phyloP scores from a whole-genome alignment of 2,797 vertebrate species.

The Enteromius viviparus region DNA sequence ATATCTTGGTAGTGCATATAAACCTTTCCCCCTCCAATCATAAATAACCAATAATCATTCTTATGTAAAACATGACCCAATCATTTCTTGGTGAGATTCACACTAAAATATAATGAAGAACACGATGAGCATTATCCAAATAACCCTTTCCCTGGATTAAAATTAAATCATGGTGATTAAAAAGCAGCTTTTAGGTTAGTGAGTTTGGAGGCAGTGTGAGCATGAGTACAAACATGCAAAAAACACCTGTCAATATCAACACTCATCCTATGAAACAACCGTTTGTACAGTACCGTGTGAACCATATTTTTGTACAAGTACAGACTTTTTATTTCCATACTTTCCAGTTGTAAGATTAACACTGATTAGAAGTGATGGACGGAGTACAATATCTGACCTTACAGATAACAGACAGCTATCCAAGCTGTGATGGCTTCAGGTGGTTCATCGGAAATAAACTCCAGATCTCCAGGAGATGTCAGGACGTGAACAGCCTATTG shows the following conservation, averaged over 20 bases:
- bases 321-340: background rate
- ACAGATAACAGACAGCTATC: background rate
- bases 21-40: background rate
- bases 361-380: background rate
- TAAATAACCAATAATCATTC: background rate
- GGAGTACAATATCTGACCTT: background rate
- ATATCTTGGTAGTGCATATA: background rate
- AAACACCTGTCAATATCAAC: background rate
- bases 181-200: background rate
- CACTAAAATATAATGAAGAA: constrained; percentile 1
- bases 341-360: constrained; percentile 10
- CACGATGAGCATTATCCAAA: background rate
- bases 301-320: background rate
- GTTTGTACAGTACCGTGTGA: background rate
- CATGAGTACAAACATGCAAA: constrained; percentile 4
- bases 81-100: constrained; percentile 1
- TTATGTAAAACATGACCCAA: background rate
- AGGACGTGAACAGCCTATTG: background rate
- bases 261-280: background rate
- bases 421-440: background rate
- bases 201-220: constrained; percentile 5
- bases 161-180: background rate
- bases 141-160: background rate
- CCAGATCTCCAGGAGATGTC: background rate
- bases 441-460: background rate